Base-by-base conservation (phyloP, 2,888 invertebrate genomes). In the Lamellibrachia satsuma region DNA sequence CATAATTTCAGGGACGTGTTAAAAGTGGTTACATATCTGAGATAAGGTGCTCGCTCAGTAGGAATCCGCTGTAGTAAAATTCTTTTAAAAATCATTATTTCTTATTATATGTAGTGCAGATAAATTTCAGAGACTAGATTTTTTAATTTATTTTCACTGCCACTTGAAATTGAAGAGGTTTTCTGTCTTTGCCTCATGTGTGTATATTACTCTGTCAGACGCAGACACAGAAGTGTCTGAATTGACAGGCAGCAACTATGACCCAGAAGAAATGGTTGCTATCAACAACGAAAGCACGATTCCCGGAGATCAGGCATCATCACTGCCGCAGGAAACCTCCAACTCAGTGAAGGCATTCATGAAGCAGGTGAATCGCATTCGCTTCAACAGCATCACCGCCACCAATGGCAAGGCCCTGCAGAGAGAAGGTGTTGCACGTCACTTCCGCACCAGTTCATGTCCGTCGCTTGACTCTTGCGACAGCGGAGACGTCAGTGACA, bases 301-400 rank as follows among this genome's bases (percentile, higher is more conserved):
- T 6, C 75, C 75, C 22, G 75, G 75, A 15, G 75, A 75, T n/a
- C 75, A 75, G 75, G 75, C 75, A 75, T 75, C 75, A 6, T 75
- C 75, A 6, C 92, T 75, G 95, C 75, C 75, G n/a, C 75, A 75
- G 75, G 75, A 75, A 15, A 75, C 96, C 0, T 96, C 96, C 0
- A 95, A 95, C 93, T 96, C 96, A 2, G 96, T 96, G 27, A 94
- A 95, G 51, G 95, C 95, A 91, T 96, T 96, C 93, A 96, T 96
- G 95, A 95, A 94, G 92, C 95, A 94, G 92, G 95, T 96, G 52
- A 96, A 96, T 93, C 92, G 96, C 51, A 95, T 96, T n/a, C 93
- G 96, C 51, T 93, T 93, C 91, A 93, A 94, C 93, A 94, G 92
- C 92, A 93, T 93, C 92, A 94, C 93, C 57, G 91, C 92, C 3